Conservation (phyloP, 2,888 invertebrate genomes). For the Drosophila demipolita region DNA sequence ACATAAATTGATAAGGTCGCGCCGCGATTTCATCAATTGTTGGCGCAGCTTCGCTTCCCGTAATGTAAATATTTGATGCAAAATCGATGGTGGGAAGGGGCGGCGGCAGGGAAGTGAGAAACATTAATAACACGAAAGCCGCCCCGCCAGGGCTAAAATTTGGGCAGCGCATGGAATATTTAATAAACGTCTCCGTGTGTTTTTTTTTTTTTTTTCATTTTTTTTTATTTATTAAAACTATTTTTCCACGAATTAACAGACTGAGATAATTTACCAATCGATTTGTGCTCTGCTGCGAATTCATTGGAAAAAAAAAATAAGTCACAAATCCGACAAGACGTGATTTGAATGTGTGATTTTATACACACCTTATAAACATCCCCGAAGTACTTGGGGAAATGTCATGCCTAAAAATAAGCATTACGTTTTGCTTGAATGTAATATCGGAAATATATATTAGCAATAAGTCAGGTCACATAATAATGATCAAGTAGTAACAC, state of each 20-base stretch:
- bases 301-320: slow-evolving; percentile 33
- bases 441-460: neutral
- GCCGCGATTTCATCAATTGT: slow-evolving; percentile 46
- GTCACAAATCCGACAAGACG: slow-evolving; percentile 11
- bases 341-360: neutral
- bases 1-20: slow-evolving; percentile 71
- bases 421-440: neutral
- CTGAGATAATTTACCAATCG: slow-evolving; percentile 18
- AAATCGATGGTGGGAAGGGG: neutral
- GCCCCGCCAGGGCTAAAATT: neutral
- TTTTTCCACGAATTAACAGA: slow-evolving; percentile 45
- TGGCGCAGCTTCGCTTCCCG: slow-evolving; percentile 2
- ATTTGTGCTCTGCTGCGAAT: slow-evolving; percentile 44
- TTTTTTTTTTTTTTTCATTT: neutral
- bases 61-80: slow-evolving; percentile 18
- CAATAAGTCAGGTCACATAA: neutral
- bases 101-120: neutral
- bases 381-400: neutral
- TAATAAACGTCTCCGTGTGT: neutral
- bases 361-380: neutral
- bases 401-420: slow-evolving; percentile 1
- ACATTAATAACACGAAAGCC: neutral
- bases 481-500: neutral
- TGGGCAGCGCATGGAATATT: slow-evolving; percentile 1
- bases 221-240: slow-evolving; percentile 45